Conservation (phyloP, 2,797 vertebrate species). For the Morelia viridis region DNA sequence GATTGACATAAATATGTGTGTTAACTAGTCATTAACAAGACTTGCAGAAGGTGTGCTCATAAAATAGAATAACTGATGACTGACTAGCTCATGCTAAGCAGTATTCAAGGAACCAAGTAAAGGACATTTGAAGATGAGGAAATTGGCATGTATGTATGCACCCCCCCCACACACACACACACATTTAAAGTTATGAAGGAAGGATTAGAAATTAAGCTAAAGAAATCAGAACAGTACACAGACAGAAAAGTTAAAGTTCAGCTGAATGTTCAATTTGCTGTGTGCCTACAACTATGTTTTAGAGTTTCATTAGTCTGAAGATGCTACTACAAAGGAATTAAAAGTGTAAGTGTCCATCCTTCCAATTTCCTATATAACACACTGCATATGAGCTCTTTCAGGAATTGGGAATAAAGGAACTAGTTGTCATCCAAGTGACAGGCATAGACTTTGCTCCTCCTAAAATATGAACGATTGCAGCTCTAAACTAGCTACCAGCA, state of each 20-base stretch:
- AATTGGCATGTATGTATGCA: neutral
- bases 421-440: too few species aligned
- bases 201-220: neutral
- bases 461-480: neutral
- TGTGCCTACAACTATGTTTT: neutral
- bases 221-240: neutral
- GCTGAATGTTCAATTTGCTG: neutral
- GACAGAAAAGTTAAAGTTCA: neutral
- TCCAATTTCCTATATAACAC: too few species aligned
- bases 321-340: too few species aligned
- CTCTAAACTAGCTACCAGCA: neutral
- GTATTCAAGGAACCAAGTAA: neutral
- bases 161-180: neutral
- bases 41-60: neutral
- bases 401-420: too few species aligned
- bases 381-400: too few species aligned
- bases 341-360: too few species aligned
- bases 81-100: neutral
- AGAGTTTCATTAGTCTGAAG: neutral
- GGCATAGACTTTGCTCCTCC: neutral
- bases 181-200: neutral
- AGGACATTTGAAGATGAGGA: neutral
- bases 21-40: neutral
- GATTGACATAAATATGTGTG: neutral
- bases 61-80: neutral